Base-by-base conservation (phyloP, 2,888 invertebrate species). In the Crocallis elinguaria region DNA sequence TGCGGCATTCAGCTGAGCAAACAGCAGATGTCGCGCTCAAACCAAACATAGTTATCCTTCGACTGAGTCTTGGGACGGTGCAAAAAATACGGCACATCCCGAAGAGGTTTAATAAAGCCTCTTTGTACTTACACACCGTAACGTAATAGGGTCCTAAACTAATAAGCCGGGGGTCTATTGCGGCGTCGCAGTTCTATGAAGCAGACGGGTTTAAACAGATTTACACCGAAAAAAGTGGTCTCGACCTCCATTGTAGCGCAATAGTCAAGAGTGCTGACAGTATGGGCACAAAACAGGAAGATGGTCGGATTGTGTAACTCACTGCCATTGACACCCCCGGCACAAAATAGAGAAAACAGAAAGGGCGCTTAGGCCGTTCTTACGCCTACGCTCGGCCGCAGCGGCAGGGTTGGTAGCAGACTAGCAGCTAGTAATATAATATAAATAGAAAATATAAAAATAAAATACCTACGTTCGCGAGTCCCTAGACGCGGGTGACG, bases 91-190 rank as follows among this genome's bases (percentile, higher is more conserved):
- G 66, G n/a, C 14, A 7, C 67, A 62, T 67, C 68, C 68, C 71
- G 71, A 75, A 75, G 74, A 73, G 77, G 74, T 75, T 75, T 80
- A 81, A 82, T 84, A 83, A 81, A 84, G 78, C 75, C 74, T 73
- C 82, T 83, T 84, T 83, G 80, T 77, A 81, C 76, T 75, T 79
- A 77, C 79, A 80, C 73, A 70, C 77, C 73, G 77, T 74, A 69
- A 73, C 75, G 77, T 84, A 86, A 86, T 86, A 82, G 84, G 84
- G 82, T 81, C 87, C 87, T 88, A 88, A 88, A 83, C 86, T 88
- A 88, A 88, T 88, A 88, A 81, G 80, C 74, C 69, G 64, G 68
- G 67, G 77, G 75, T 74, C 67, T 75, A 74, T 78, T 73, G 76
- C 66, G 65, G 64, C 65, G 74, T 60, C 74, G 53, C 37, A 75